Evolutionary conservation across 2,888 invertebrate species (phyloP).

Genomic region (Rutpela maculata): DNA sequence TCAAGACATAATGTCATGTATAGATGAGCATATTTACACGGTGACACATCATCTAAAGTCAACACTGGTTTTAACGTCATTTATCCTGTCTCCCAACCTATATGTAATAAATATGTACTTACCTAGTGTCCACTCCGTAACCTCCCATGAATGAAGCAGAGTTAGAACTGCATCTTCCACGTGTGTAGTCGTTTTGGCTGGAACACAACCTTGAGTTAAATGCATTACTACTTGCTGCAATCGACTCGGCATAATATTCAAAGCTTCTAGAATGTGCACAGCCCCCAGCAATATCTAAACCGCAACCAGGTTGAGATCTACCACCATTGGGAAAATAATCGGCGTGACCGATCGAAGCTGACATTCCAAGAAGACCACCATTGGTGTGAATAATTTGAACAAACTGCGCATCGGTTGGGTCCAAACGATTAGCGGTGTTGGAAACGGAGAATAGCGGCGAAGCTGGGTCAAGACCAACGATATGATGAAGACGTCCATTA

Average conservation of each 20-base stretch:
- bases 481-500: conserved; percentile 30
- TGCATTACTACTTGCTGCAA: neutral
- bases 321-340: conserved; percentile 71
- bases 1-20: no score
- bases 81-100: no score
- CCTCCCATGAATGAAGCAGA: conserved; percentile 50
- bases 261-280: conserved; percentile 74
- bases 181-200: conserved; percentile 44
- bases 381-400: conserved; percentile 70
- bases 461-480: conserved; percentile 67
- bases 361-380: conserved; percentile 55
- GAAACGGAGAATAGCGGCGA: conserved; percentile 61
- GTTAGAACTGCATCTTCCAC: conserved; percentile 51
- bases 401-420: conserved; percentile 65
- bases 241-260: conserved; percentile 71
- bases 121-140: conserved; percentile 42
- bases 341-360: conserved; percentile 64
- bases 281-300: conserved; percentile 62
- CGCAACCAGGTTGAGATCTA: conserved; percentile 68
- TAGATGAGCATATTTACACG: no score
- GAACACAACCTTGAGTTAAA: conserved; percentile 38
- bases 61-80: no score
- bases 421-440: conserved; percentile 64
- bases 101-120: conserved; percentile 1
- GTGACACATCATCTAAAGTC: no score